Conservation (phyloP, 2,113 vertebrate genomes). For the Aegypius monachus region DNA sequence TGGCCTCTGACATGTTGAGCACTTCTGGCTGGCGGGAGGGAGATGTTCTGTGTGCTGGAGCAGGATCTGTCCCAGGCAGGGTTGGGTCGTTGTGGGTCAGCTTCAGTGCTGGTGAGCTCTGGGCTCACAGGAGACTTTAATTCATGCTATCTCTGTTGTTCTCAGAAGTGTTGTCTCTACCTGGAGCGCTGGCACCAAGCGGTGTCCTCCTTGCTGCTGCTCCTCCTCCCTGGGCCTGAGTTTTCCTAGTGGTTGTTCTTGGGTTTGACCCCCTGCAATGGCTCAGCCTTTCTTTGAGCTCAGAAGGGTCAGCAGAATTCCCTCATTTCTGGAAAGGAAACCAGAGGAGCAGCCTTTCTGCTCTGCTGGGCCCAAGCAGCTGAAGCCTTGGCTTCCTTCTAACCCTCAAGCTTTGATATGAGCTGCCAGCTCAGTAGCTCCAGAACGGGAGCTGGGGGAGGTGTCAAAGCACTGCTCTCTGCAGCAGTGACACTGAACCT, state of each 20-base stretch:
- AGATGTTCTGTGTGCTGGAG: not conserved
- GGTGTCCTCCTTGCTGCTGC: not conserved
- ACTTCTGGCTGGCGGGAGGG: not conserved
- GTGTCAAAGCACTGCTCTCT: not conserved
- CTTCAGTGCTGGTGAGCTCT: not conserved
- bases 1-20: not conserved
- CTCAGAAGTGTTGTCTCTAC: not conserved
- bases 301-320: not conserved
- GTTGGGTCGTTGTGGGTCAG: not conserved
- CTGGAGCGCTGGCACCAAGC: fast-evolving
- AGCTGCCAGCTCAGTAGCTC: not conserved
- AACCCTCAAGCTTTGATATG: not conserved
- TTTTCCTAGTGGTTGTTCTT: not conserved
- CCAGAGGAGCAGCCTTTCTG: not conserved
- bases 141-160: not conserved
- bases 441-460: not conserved
- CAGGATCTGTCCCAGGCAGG: not conserved
- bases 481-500: not conserved
- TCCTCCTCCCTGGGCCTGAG: not conserved
- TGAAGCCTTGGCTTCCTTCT: not conserved
- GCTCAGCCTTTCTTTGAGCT: not conserved
- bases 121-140: not conserved
- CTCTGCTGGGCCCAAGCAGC: not conserved
- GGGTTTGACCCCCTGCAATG: not conserved
- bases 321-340: not conserved